A percentile compares a stretch with the other conserved stretches of the same genome.
phyloP scores from a whole-genome alignment of 2,113 vertebrate species.

The Fulica atra region DNA sequence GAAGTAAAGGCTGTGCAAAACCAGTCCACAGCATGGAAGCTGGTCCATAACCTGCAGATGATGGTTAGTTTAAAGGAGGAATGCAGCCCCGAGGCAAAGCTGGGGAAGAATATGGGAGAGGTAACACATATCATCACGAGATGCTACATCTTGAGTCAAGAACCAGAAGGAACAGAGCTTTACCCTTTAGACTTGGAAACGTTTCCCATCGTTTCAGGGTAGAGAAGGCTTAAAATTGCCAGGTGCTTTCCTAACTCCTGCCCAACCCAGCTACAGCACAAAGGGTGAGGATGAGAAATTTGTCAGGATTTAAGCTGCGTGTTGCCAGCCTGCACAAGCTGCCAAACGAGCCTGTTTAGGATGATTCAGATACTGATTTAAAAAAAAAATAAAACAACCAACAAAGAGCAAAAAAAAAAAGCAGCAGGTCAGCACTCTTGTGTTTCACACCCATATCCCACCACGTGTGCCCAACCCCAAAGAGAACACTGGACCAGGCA shows the following conservation, averaged over 20 bases:
- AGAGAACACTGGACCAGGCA: not conserved
- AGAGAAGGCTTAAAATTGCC: not conserved
- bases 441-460: not conserved
- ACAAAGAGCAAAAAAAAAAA: not conserved
- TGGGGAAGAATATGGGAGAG: not conserved
- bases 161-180: not conserved
- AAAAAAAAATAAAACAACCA: not conserved
- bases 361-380: not conserved
- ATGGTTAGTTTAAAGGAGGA: not conserved
- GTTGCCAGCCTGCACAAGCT: not conserved
- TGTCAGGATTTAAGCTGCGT: not conserved
- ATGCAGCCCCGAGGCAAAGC: accelerated
- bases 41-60: not conserved
- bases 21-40: not conserved
- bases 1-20: not conserved
- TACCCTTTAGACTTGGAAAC: not conserved
- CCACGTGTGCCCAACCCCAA: not conserved
- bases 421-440: not conserved
- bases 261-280: not conserved
- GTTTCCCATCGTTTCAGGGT: not conserved
- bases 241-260: not conserved
- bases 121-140: not conserved
- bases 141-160: not conserved
- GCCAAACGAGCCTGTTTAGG: not conserved
- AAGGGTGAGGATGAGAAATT: not conserved